Evolutionary conservation across 2,888 invertebrate species (phyloP), one percentile per base, ranked within the genome.

Genomic region (Melieria picta): DNA sequence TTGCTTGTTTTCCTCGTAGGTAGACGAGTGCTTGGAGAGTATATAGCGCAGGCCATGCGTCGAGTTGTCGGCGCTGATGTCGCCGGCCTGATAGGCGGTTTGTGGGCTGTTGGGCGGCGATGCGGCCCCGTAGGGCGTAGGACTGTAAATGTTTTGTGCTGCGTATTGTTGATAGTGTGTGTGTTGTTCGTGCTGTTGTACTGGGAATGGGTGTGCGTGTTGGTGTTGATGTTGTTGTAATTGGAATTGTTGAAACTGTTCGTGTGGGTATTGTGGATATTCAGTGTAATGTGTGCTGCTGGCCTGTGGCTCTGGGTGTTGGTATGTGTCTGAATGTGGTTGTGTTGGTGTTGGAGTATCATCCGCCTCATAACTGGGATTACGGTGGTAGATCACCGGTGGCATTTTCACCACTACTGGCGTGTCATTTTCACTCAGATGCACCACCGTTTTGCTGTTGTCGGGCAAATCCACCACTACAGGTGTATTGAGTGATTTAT

Each of bases 391-490:
- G 48, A 78, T 77, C 5, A 77, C 72, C 13, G 79, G 74, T 42
- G 78, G 78, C 61, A 74, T 71, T 55, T 77, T 78, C 0, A 78
- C 66, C 11, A 77, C 72, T 2, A 77, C 63, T 1, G 76, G 75
- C 11, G 48, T 46, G 7, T 72, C 73, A 47, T 71, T 58, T 0
- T 65, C 52, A 65, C 65, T 62, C n/a, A 74, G 50, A 58, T 76
- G 69, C 48, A 74, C 46, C n/a, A 73, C 55, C 2, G 46, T 11
- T 10, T 70, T 71, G 9, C 70, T 47, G 10, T 69, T 56, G 1
- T 73, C 72, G 1, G 79, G 78, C 16, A 79, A 72, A 43, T 76
- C 76, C 4, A 79, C 74, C 5, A 78, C 75, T 6, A 79, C 67
- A 7, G 79, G 77, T 7, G 73, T 69, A 6, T 69, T 64, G 60